Evolutionary conservation across 2,888 invertebrate genomes (phyloP), one percentile per base, ranked within the genome.

Genomic region (Aproaerema taeniolella): DNA sequence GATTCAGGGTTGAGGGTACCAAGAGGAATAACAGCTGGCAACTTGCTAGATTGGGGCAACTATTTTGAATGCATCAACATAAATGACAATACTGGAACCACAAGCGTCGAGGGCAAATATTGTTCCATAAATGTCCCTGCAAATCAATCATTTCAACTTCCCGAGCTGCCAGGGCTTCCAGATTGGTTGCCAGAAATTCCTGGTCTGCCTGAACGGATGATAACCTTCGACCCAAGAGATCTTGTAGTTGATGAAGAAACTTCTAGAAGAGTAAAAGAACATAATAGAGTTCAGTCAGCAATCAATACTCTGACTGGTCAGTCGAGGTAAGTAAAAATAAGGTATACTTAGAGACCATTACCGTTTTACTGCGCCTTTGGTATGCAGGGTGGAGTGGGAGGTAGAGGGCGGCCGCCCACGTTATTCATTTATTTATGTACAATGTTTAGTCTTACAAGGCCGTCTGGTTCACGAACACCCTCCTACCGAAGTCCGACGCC

Each of bases 91-190:
- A 9, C 53, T n/a, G 49, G 58, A 12, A 48, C 50, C 12, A 64
- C 60, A 9, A 43, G 50, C 0, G 58, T 78, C 6, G 56, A 68
- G 48, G 79, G 79, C 8, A 79, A 79, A 50, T 73, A 63, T 47
- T 86, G 87, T 39, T 60, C 67, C 39, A 61, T 79, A 24, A 29
- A 43, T 1, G 41, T 74, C 2, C 75, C 78, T 2, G 15, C 68
- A 5, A 32, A 49, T 6, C 68, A 72, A 45, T 41, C 53, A 2
- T 31, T 59, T 3, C 38, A 47, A 1, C 43, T 53, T 26, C 53
- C 61, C 13, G 55, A 28, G 16, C 42, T 54, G 1, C 57, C 59
- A 9, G 17, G 17, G 3, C n/a, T 42, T 9, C 26, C 17, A 8
- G 15, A 39, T 2, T 41, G 50, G 11, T n/a, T n/a, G n/a, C n/a